Evolutionary conservation across 2,888 invertebrate species (phyloP), one percentile per base, ranked within the genome.

Genomic region (Xylota segnis): DNA sequence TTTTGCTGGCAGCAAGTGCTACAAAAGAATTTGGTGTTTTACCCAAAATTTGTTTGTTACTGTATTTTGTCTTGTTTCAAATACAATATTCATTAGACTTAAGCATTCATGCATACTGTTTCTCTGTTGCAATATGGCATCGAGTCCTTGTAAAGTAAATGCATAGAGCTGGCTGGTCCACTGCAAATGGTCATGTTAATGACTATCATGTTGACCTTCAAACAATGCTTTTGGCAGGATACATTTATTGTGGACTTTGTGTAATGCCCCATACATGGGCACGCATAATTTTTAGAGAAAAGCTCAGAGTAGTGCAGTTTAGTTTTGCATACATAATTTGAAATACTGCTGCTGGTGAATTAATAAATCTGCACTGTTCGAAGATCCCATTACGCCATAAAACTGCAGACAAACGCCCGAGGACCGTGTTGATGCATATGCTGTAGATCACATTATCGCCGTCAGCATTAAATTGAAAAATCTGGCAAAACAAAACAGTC

Each of bases 361-460:
- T 52, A 52, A 52, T 27, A 52, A 52, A 52, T 52, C 29, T n/a
- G 12, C 52, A 29, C 29, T 52, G n/a, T 29, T 29, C 52, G 52
- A 52, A 52, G 29, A n/a, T 5, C 12, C 29, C n/a, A 27, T 29
- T 29, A 52, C 6, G 0, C 18, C 5, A 7, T 18, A 9, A 9
- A 16, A 18, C 47, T 7, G 18, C 18, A 47, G 7, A 3, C 18
- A 10, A 7, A 18, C 16, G 4, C 10, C 5, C 5, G 27, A 27
- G n/a, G 27, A n/a, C 7, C 27, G n/a, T n/a, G 7, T 23, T 23
- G 10, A 50, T 50, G 4, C 23, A 50, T 18, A 2, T 10, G 12
- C 18, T 2, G 5, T 23, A 10, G 12, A 5, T 50, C 9, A 12
- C 23, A 12, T 23, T 50, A 18, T 50, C 50, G 7, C 16, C 9